Conservation (phyloP, 1,140 invertebrate genomes). For the Diploscapter pachys region DNA sequence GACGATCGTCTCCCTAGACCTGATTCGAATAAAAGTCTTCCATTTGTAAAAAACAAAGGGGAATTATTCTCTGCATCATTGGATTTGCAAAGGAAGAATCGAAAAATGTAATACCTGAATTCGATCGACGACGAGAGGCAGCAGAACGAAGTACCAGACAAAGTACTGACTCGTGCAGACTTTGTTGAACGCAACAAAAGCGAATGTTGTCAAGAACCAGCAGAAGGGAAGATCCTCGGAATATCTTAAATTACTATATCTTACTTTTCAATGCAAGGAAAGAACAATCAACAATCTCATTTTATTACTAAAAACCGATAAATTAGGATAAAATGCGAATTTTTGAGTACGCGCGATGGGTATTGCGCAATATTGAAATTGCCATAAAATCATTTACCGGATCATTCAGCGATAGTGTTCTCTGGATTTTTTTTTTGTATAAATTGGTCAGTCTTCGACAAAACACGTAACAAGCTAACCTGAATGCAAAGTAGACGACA, state of each 20-base stretch:
- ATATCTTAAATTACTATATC: constrained; percentile 49
- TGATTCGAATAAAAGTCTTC: no score
- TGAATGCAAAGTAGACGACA: constrained; percentile 70
- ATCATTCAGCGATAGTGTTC: no score
- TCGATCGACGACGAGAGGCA: constrained; percentile 59
- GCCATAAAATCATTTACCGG: no score
- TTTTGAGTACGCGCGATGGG: background rate
- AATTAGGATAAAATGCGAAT: no score
- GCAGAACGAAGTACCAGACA: constrained; percentile 69
- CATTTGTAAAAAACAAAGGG: no score
- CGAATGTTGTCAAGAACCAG: constrained; percentile 78
- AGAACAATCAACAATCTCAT: background rate
- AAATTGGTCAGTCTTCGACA: no score
- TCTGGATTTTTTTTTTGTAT: no score
- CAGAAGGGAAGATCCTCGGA: constrained; percentile 73
- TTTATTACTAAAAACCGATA: background rate
- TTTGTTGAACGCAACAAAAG: constrained; percentile 89
- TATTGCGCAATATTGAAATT: no score
- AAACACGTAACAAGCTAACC: constrained; percentile 37
- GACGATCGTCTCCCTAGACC: no score
- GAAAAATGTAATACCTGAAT: constrained; percentile 28
- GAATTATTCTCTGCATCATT: no score
- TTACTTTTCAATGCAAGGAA: constrained; percentile 38
- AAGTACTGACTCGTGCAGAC: constrained; percentile 64
- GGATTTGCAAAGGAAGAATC: background rate